Percentiles rank a stretch among this genome's conserved stretches.
Evolutionary conservation across 2,113 vertebrate species (phyloP).

Genomic region (Octodon degus): DNA sequence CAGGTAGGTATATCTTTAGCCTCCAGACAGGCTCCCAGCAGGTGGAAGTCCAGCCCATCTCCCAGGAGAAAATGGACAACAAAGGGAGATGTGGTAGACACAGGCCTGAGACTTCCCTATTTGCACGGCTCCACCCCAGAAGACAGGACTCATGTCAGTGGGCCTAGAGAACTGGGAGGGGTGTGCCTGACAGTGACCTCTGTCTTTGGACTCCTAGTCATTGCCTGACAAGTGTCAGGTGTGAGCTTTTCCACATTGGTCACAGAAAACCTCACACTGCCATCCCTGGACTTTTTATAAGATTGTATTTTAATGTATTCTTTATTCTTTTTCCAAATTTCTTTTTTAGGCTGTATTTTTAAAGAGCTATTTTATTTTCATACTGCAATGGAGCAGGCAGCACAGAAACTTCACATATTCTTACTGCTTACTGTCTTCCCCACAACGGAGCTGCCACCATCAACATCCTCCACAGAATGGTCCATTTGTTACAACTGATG

Average conservation of each 20-base stretch:
- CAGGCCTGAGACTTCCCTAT: no score
- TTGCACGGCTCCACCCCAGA: not conserved
- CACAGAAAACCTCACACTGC: not conserved
- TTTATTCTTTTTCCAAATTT: not conserved
- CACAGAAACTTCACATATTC: not conserved
- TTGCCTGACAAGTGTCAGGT: not conserved
- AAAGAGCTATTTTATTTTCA: not conserved
- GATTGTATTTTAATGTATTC: not conserved
- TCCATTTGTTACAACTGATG: no score
- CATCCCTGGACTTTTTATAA: not conserved
- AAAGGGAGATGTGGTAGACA: accelerated
- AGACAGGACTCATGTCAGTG: not conserved
- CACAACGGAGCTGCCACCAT: accelerated
- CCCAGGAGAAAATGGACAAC: not conserved
- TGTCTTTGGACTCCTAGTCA: not conserved
- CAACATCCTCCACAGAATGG: not conserved
- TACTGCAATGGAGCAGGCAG: not conserved
- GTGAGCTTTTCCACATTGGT: not conserved
- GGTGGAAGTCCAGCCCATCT: not conserved
- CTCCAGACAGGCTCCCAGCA: not conserved
- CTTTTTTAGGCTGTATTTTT: not conserved
- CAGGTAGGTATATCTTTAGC: not conserved
- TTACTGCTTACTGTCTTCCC: accelerated
- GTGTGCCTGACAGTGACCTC: no score
- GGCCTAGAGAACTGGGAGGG: not conserved